Evolutionary conservation across 2,113 vertebrate genomes (phyloP), one percentile per base, ranked within the genome.

Genomic region (Gavia stellata): DNA sequence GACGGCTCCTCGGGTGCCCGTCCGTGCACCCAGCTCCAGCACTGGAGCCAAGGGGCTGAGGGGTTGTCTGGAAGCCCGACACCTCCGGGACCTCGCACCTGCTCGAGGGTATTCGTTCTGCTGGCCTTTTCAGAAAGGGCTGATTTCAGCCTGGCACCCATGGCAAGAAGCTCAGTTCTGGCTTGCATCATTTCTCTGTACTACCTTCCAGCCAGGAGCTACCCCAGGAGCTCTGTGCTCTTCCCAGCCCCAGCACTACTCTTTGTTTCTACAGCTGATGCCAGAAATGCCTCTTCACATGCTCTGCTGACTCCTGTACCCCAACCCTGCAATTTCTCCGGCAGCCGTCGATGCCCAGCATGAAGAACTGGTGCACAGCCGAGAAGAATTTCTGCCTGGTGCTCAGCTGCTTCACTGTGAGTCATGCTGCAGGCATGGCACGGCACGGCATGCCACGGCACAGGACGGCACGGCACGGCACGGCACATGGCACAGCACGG

Each of bases 291-390:
- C 42, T 58, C 50, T 31, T 21, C 28, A 28, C 33, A 25, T 6
- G 2, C 36, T 58, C 29, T 42, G 21, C 58, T 15, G 62, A 14
- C 21, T 23, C 59, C 55, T 0, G 0, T 4, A 25, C n/a, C 73
- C 70, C 84, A 61, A 0, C 13, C 29, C 47, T n/a, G 65, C 44
- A 17, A 2, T 17, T 62, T 56, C 70, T 8, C 0, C 1, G 7
- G 80, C 15, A 53, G 31, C 49, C 2, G 0, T 9, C 0, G 0
- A 12, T 58, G 83, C 42, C 40, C 4, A 3, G 14, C 23, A 1
- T 14, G 20, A 58, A 53, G 36, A 42, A 50, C 47, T 72, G 75
- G 49, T 59, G 33, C 26, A 25, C 7, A 59, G 67, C 10, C 2
- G 1, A 26, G 63, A 40, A 49, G 33, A 31, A 67, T 65, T 66